Base-by-base conservation (phyloP, 2,113 vertebrate genomes). In the Callopanchax toddi region DNA sequence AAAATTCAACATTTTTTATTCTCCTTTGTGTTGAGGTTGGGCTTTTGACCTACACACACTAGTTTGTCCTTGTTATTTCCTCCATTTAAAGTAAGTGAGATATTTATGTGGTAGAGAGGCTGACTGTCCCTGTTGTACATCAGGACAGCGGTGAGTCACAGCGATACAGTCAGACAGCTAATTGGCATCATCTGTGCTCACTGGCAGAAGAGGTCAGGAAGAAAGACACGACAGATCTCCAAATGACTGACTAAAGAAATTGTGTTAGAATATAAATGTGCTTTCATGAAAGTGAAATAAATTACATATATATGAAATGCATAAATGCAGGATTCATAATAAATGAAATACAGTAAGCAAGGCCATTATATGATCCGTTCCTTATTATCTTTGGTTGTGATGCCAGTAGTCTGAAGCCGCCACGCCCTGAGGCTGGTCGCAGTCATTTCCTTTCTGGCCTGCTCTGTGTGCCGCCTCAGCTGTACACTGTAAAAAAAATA, bases 361-460 rank as follows among this genome's bases (percentile, higher is more conserved):
- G 12, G n/a, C n/a, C n/a, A n/a, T n/a, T n/a, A 3, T 44, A 45
- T 32, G 46, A n/a, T 29, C 6, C 11, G 42, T 57, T 56, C 18
- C 22, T 17, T 3, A 23, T 34, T 68, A 32, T 54, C 39, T 51
- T 44, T 12, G 13, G 53, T 23, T 16, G 21, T 76, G 29, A 53
- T 54, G 51, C 39, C 68, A 60, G 17, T 11, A 12, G 25, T 21
- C 20, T 62, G 61, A 78, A 48, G 26, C 55, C 67, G 17, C 81
- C 63, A 2, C 81, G 12, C 71, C 82, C 80, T 3, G 6, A 64
- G 73, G 68, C 79, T 25, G 54, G 12, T 60, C 60, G 46, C 52
- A 66, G 17, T 81, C 79, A 86, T 84, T 88, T 89, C 87, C 87
- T 81, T 6, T 73, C 17, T 52, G 63, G 70, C 63, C 40, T 7